Evolutionary conservation across 2,888 invertebrate genomes (phyloP).

Genomic region (Acanthoscelides obtectus): DNA sequence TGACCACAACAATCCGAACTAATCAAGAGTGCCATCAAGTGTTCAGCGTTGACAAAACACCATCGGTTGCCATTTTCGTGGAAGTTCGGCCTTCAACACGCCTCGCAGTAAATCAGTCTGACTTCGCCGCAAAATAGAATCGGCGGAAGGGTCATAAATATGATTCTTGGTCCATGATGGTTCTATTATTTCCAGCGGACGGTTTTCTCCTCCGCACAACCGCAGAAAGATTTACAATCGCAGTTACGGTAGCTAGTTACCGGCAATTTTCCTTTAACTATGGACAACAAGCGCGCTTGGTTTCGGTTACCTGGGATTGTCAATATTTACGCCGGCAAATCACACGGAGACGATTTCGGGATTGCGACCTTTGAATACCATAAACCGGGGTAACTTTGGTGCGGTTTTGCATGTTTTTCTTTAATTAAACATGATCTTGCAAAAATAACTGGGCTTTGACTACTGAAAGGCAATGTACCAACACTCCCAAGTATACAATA

Average conservation of each 20-base stretch:
- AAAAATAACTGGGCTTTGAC: too few relatives aligned
- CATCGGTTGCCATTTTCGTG: neutral
- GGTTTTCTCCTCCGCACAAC: neutral
- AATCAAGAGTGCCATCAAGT: neutral
- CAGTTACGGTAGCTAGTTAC: conserved; percentile 16
- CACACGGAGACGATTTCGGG: too few relatives aligned
- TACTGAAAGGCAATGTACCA: too few relatives aligned
- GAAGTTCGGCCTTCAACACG: neutral
- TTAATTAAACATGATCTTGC: too few relatives aligned
- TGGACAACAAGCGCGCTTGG: neutral
- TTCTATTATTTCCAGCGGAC: conserved; percentile 17
- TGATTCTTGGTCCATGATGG: conserved; percentile 20
- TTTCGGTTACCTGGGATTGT: neutral
- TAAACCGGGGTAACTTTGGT: too few relatives aligned
- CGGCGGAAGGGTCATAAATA: conserved; percentile 24
- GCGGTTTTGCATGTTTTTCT: too few relatives aligned
- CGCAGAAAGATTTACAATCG: conserved; percentile 21
- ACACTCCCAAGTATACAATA: too few relatives aligned
- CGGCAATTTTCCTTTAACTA: conserved; percentile 6
- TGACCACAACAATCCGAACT: neutral
- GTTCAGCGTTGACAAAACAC: neutral
- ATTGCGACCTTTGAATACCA: too few relatives aligned
- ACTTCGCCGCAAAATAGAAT: conserved; percentile 25
- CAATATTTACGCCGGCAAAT: neutral
- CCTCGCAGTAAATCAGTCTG: neutral